Evolutionary conservation across 2,888 invertebrate genomes (phyloP), one percentile per base, ranked within the genome.

Genomic region (Cheilosia pagana): DNA sequence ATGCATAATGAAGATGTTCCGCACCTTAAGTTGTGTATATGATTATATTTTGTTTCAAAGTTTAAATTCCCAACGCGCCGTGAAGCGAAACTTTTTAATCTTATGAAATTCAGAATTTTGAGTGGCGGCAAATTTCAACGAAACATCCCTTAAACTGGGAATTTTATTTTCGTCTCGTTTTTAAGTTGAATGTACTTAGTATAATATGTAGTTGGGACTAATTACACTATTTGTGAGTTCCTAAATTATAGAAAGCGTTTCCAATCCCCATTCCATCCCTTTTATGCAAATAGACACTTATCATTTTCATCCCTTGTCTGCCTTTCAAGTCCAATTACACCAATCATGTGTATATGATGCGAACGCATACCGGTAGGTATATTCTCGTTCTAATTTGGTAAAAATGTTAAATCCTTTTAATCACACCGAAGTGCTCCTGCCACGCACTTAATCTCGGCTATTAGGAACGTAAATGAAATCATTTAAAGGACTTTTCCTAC

Each of bases 401-500:
- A 81, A 78, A 82, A 55, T 65, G 21, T 81, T 68, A 76, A 86
- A 86, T 81, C 86, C 86, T 77, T 86, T 86, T 86, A 86, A 86
- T 86, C 86, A 86, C 81, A 86, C 76, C 72, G 23, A 81, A 86
- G 86, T 86, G 86, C 81, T 86, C 31, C 86, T 77, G 86, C 81
- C 81, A 77, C 77, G 50, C 86, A 81, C 86, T 86, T 86, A 86
- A 86, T 86, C 86, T 72, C 72, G 77, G 81, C 86, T 86, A 86
- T 86, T 86, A 86, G 81, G 71, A 67, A 81, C 81, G 81, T 53
- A 86, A 81, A 86, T 77, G 81, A 86, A 86, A 72, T 86, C 71
- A 72, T 86, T 86, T 67, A 67, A 53, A 81, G 77, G 76, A 76
- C 71, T 77, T 77, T 77, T 50, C 50, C 65, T 76, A 81, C 81